Evolutionary conservation across 2,113 vertebrate genomes (phyloP), one percentile per base, ranked within the genome.

Genomic region (Rhegmatorhina hoffmannsi): DNA sequence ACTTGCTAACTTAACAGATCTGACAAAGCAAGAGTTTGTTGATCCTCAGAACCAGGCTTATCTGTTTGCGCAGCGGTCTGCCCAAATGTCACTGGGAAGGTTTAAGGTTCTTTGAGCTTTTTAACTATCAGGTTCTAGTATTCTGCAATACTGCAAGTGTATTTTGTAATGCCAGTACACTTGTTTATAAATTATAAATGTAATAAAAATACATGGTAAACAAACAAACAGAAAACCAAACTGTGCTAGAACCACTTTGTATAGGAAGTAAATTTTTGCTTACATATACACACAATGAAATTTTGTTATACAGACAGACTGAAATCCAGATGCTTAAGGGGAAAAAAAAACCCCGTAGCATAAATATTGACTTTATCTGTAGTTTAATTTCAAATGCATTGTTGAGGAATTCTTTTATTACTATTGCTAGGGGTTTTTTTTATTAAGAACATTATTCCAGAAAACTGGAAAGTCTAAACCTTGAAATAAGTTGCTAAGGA

Each of bases 21-120:
- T 90, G 76, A 91, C 56, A 68, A 73, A 88, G 40, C 53, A 94
- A 36, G 75, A 72, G 81, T 88, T 73, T 78, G 52, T 75, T 93
- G 94, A 95, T 90, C 91, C 55, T 64, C 50, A 67, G 81, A 58
- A 17, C 38, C 50, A 59, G n/a, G 53, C 68, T 95, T 96, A 97
- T 95, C 95, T 96, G 72, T 94, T 92, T 97, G 92, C 88, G 84
- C 56, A 64, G 53, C 34, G 59, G 74, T 78, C 91, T 95, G 60
- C 40, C 59, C 0, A 0, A 91, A 49, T n/a, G 31, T 25, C 79
- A 40, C 13, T n/a, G 44, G 67, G 29, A 89, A 75, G 36, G 80
- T 68, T 88, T 85, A 84, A 81, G 46, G 67, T 81, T 92, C 63
- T 84, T n/a, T 47, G 23, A 79, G 53, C 24, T 70, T 78, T 95